Percentiles rank a stretch among this genome's conserved stretches.
Conservation (phyloP, 2,797 vertebrate genomes). For the Hyperoplus lanceolatus region DNA sequence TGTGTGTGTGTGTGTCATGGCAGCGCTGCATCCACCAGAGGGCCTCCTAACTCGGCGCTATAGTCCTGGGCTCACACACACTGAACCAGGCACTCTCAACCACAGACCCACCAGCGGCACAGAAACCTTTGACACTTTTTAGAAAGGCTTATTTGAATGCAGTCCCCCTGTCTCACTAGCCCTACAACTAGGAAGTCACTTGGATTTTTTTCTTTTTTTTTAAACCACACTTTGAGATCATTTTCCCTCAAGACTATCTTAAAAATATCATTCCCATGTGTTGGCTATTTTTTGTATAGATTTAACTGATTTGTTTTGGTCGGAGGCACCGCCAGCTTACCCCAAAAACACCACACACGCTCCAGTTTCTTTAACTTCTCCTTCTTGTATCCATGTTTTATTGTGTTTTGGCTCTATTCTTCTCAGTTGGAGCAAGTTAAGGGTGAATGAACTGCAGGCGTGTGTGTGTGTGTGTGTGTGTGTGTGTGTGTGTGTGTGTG, state of each 20-base stretch:
- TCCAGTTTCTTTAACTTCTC: background rate
- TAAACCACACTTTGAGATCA: background rate
- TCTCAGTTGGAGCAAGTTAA: slow-evolving; percentile 43
- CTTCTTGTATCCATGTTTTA: slow-evolving; percentile 17
- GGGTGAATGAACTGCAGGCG: slow-evolving; percentile 46
- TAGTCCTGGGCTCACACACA: slow-evolving; percentile 44
- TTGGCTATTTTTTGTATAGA: background rate
- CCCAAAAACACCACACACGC: background rate
- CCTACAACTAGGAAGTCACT: background rate
- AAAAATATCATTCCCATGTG: background rate
- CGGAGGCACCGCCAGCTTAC: background rate
- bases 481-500: background rate
- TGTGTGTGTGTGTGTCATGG: slow-evolving; percentile 78
- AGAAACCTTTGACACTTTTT: slow-evolving; percentile 71
- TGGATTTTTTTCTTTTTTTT: background rate
- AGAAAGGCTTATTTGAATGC: slow-evolving; percentile 28
- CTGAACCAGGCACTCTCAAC: slow-evolving; percentile 43
- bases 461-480: slow-evolving; percentile 1
- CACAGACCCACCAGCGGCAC: slow-evolving; percentile 54
- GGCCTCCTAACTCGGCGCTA: slow-evolving; percentile 92
- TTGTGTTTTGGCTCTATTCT: slow-evolving; percentile 37
- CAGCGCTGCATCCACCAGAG: slow-evolving; percentile 93
- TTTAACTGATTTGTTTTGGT: background rate
- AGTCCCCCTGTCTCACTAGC: slow-evolving; percentile 16
- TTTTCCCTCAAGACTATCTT: background rate